Base-by-base conservation (phyloP, 2,797 vertebrate genomes). In the Tinamus major region DNA sequence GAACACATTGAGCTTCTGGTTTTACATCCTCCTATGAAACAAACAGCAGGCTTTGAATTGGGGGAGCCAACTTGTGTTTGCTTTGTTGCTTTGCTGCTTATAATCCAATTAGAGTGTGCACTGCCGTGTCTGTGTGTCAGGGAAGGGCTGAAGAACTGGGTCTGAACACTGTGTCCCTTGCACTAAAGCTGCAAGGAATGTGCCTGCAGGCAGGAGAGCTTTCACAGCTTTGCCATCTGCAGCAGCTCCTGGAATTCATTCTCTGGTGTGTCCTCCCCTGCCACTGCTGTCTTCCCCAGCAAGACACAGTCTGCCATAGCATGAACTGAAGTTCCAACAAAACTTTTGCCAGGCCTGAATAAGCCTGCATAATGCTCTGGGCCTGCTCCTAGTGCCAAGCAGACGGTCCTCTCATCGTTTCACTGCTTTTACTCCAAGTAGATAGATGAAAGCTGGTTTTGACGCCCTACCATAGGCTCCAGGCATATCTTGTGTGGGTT, bases 11-110 rank as follows among this genome's bases (percentile, higher is more conserved):
- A 77, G 42, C 75, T 82, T 88, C 64, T 84, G n/a, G 6, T 81
- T 93, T 93, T 89, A 72, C 77, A 88, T 84, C 67, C 53, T 55
- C 7, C 58, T 75, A 82, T 23, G 77, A 88, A 92, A 77, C 46
- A 87, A 91, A 62, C 64, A 64, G 18, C 24, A 64, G 2, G 18
- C 37, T 90, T 90, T 94, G 59, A 88, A 51, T 1, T 5, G 9
- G 14, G 19, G 39, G 20, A 63, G 16, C 4, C 49, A 74, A 6
- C 21, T 31, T 53, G 56, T 10, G 31, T 48, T 92, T 82, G 29
- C 44, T 82, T 79, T 85, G 64, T 64, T 92, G 61, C 2, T 2
- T 91, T 85, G 20, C 39, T 77, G 42, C 33, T 89, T 55, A 18
- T 10, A 79, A 67, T 67, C 71, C 74, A 62, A 14, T 76, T 58